phyloP scores from a whole-genome alignment of 2,888 invertebrate species.

The Antitype chi region DNA sequence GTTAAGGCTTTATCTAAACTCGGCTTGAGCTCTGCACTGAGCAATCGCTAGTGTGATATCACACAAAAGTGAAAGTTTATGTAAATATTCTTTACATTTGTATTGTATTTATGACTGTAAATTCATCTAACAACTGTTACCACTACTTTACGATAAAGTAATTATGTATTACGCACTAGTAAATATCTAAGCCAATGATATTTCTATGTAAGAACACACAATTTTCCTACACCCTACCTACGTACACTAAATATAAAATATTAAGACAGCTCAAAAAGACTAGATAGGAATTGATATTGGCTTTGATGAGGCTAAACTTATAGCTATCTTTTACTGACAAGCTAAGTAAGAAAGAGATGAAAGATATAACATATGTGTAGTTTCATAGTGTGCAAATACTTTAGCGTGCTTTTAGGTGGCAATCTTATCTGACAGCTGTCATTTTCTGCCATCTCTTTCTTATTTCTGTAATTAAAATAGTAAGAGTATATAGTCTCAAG shows the following conservation, averaged over 20 bases:
- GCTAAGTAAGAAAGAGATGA: not conserved
- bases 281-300: conserved; percentile 6
- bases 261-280: conserved; percentile 10
- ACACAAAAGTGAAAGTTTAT: conserved; percentile 11
- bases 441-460: conserved; percentile 14
- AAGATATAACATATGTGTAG: not conserved
- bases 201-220: not conserved
- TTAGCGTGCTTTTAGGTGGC: not conserved
- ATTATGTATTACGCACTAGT: not conserved
- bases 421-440: conserved; percentile 18
- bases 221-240: conserved; percentile 12
- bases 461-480: not conserved
- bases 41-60: not conserved
- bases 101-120: not conserved
- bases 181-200: not conserved
- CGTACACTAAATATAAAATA: conserved; percentile 1
- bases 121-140: conserved; percentile 36
- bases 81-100: conserved; percentile 16
- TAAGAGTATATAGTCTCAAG: not conserved
- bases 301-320: not conserved
- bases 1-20: not conserved
- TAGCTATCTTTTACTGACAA: not conserved
- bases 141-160: conserved; percentile 16
- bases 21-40: not conserved
- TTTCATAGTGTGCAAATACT: not conserved